Base-by-base conservation (phyloP, 2,888 invertebrate genomes). In the Euclidia mi region DNA sequence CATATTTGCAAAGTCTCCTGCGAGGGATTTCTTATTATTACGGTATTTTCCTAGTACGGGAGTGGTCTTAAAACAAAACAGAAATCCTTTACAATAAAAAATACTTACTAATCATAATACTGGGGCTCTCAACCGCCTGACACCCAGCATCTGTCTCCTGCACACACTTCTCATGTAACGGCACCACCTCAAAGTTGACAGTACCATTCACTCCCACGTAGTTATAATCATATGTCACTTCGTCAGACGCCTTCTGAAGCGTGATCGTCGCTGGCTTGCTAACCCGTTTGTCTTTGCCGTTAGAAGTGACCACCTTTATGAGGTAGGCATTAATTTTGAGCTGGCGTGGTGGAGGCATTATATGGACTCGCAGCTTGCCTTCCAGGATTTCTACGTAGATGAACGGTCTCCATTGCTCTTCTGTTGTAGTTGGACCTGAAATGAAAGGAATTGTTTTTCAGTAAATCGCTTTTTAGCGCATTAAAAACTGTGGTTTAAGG, bases 341-440 rank as follows among this genome's bases (percentile, higher is more conserved):
- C 10, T 87, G 87, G 0, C 58, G 20, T 0, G 89, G 92, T 0
- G 94, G 92, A 0, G 92, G 89, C 76, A 87, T 82, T 11, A 94
- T 87, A 51, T 91, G 94, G 0, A 94, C 70, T 4, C 87, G 82
- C 78, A 94, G 83, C 0, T 76, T 79, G 4, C 65, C 82, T 0
- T 85, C 83, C 18, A 91, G 79, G 65, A 91, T 88, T 72, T 93
- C 93, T 29, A 94, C 88, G 66, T 94, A 94, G 1, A 91, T 86
- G 56, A 94, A 94, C 2, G 94, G 94, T 57, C 85, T 89, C 93
- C 93, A 94, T 58, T 84, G 80, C 17, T 82, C 80, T 59, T 84
- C 88, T 0, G 82, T 85, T 12, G 85, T 85, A 10, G 83, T 84
- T 46, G 82, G 69, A 69, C 88, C 94, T 94, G 76, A 46, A 34